phyloP scores from a whole-genome alignment of 2,888 invertebrate genomes.

The Bombylius discolor region DNA sequence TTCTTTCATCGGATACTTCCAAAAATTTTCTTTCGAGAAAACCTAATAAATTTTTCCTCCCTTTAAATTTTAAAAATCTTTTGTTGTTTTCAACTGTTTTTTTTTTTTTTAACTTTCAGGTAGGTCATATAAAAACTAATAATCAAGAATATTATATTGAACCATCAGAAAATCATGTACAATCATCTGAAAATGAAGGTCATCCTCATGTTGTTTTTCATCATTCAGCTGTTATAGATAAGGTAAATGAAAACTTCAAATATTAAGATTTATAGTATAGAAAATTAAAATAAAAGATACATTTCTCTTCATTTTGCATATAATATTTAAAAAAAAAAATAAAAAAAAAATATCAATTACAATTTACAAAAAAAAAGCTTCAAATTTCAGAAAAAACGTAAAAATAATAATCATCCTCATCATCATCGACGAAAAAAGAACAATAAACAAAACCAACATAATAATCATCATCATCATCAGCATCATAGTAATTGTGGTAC shows the following conservation, averaged over 20 bases:
- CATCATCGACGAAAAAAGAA: conserved; percentile 25
- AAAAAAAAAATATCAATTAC: background rate
- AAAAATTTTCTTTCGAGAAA: no score
- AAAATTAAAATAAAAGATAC: conserved; percentile 25
- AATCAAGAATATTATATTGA: conserved; percentile 59
- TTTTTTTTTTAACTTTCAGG: conserved; percentile 35
- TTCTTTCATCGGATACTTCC: no score
- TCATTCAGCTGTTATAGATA: conserved; percentile 46
- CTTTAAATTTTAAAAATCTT: no score
- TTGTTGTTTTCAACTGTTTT: background rate
- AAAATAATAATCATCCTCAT: conserved; percentile 13
- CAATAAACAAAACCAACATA: conserved; percentile 29
- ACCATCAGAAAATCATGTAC: conserved; percentile 45
- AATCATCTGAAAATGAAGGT: conserved; percentile 29
- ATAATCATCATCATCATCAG: conserved; percentile 30
- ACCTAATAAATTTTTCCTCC: no score
- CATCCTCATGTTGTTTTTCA: conserved; percentile 57
- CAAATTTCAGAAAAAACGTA: conserved; percentile 14
- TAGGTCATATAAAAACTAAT: conserved; percentile 52
- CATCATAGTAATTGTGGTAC: conserved; percentile 42
- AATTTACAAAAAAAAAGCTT: background rate
- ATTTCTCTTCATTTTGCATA: background rate
- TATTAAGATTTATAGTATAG: conserved; percentile 27
- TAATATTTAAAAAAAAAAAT: background rate
- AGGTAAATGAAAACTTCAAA: conserved; percentile 18